These are phyloP conservation scores for Bombus fervidus DNA, from an alignment of 1,140 invertebrate genomes.

Conservation along the genomic window DNA sequence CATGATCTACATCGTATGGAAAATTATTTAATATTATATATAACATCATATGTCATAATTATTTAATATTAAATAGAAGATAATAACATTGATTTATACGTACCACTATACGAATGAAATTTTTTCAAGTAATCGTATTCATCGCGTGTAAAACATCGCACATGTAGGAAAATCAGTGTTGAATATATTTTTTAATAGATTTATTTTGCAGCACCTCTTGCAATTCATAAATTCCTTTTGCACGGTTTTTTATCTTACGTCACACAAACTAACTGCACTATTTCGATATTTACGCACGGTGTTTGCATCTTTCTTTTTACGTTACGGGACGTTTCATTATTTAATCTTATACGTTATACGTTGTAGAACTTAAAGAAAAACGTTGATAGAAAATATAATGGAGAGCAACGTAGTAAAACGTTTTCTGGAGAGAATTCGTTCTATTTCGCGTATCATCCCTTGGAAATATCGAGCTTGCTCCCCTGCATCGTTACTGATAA, in stretches of 20 bases:
- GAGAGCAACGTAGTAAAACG: background rate
- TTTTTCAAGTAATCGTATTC: constrained; percentile 34
- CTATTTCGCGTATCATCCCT: constrained; percentile 58
- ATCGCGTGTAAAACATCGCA: constrained; percentile 17
- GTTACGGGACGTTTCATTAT: background rate
- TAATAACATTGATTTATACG: background rate
- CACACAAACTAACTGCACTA: background rate
- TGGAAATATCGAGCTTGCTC: constrained; percentile 45
- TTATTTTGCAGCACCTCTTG: background rate
- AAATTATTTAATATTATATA: background rate
- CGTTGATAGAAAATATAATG: background rate
- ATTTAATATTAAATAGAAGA: background rate
- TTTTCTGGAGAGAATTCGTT: background rate
- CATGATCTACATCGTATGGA: background rate
- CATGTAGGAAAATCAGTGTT: background rate
- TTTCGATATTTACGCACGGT: constrained; percentile 20
- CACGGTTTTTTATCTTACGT: background rate
- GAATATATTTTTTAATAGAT: background rate
- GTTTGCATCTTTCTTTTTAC: constrained; percentile 19
- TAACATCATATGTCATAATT: background rate
- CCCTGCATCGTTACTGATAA: constrained; percentile 43
- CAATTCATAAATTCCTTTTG: background rate
- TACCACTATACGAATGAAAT: background rate
- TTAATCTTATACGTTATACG: background rate
- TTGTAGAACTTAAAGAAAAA: background rate